phyloP scores from a whole-genome alignment of 2,797 vertebrate genomes.

The Muscicapa comitata region DNA sequence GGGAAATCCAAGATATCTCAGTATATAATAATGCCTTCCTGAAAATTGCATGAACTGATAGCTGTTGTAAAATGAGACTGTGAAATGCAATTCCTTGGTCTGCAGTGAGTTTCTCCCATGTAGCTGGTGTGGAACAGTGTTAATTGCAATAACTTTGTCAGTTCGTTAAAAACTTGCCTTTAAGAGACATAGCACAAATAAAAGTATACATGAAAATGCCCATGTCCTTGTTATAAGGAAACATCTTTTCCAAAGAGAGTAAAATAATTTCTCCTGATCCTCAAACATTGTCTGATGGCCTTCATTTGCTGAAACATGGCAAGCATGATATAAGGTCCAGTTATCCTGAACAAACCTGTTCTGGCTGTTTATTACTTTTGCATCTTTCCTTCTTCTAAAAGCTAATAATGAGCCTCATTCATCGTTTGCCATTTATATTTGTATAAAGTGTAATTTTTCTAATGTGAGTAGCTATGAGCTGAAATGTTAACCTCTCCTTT shows the following conservation, averaged over 20 bases:
- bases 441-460: background rate
- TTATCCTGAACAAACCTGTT: background rate
- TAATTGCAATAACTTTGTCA: background rate
- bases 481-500: background rate
- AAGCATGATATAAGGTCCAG: background rate
- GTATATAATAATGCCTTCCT: background rate
- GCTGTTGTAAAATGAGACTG: background rate
- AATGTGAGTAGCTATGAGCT: background rate
- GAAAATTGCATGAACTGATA: background rate
- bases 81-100: background rate
- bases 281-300: background rate
- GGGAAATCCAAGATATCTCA: background rate
- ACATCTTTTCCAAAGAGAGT: background rate
- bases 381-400: background rate
- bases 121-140: background rate
- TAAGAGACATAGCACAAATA: background rate
- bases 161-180: background rate
- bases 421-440: background rate
- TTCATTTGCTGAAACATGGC: background rate
- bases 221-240: background rate
- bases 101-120: background rate
- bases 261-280: background rate
- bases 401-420: background rate
- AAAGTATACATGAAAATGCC: background rate
- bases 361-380: background rate